These are phyloP conservation scores for Coptodon rendalli DNA, from an alignment of 2,113 vertebrate genomes.

Conservation along the genomic window DNA sequence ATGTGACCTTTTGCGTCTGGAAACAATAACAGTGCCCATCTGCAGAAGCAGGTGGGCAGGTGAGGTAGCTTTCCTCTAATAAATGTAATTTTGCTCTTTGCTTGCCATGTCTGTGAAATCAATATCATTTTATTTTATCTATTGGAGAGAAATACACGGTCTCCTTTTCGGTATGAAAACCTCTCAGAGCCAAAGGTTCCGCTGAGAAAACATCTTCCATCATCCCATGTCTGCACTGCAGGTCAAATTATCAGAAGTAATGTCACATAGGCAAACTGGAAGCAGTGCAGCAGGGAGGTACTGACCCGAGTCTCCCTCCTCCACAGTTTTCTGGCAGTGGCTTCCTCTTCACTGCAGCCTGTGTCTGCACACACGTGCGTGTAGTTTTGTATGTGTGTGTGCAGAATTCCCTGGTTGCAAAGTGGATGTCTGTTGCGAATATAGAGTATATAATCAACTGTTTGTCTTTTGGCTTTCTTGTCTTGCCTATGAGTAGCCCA, in stretches of 20 bases:
- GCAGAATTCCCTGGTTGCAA: not conserved
- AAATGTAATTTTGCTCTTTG: conserved; percentile 28
- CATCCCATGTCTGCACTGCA: not conserved
- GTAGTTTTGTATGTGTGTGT: not conserved
- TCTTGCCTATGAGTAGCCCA: conserved; percentile 9
- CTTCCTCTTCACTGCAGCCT: not conserved
- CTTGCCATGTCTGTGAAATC: conserved; percentile 9
- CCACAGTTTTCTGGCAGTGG: not conserved
- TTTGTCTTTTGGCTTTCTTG: conserved; percentile 31
- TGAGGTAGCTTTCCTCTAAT: not conserved
- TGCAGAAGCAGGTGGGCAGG: not conserved
- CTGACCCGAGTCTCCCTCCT: not conserved
- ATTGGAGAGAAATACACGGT: conserved; percentile 1
- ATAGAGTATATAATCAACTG: conserved; percentile 23
- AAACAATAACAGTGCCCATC: conserved; percentile 9
- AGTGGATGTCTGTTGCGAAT: conserved; percentile 15
- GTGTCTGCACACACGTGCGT: not conserved
- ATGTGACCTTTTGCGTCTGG: conserved; percentile 1
- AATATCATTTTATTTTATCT: conserved; percentile 32
- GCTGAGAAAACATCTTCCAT: conserved; percentile 18
- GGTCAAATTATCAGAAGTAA: conserved; percentile 30
- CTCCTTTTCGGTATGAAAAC: not conserved
- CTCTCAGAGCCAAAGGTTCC: not conserved
- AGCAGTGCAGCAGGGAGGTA: not conserved
- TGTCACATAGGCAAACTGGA: conserved; percentile 11